A percentile compares a stretch with the other conserved stretches of the same genome.
Evolutionary conservation across 1,140 invertebrate species (phyloP).

Genomic region (Eubasilissa regina): DNA sequence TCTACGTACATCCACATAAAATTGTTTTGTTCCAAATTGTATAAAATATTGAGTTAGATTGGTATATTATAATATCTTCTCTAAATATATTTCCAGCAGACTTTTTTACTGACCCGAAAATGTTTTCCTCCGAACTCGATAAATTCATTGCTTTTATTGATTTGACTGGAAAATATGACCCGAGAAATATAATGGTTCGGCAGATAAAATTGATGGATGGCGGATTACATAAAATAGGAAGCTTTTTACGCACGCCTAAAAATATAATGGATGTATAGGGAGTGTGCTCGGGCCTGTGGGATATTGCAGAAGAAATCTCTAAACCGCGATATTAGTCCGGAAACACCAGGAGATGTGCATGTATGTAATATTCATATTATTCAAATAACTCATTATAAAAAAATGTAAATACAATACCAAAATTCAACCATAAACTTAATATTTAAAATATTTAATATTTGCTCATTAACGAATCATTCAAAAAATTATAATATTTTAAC

Average conservation of each 20-base stretch:
- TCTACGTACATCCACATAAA: neutral
- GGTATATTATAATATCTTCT: neutral
- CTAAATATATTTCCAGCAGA: slow-evolving; percentile 2
- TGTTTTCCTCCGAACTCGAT: slow-evolving; percentile 21
- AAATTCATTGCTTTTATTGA: slow-evolving; percentile 45
- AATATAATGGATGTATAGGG: neutral
- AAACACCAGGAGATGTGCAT: too few species aligned
- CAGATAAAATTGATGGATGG: slow-evolving; percentile 41
- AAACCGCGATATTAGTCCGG: too few species aligned
- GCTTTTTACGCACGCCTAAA: slow-evolving; percentile 25
- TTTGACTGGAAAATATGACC: slow-evolving; percentile 33
- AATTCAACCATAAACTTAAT: too few species aligned
- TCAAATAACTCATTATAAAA: too few species aligned
- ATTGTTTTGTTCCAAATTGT: neutral
- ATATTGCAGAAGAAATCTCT: too few species aligned
- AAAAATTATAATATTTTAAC: too few species aligned
- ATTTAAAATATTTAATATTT: too few species aligned
- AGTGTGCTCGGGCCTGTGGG: too few species aligned
- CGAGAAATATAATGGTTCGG: slow-evolving; percentile 29
- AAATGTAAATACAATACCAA: too few species aligned
- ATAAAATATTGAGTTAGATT: neutral
- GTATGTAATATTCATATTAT: too few species aligned
- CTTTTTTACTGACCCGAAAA: slow-evolving; percentile 21
- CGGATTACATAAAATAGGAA: slow-evolving; percentile 23
- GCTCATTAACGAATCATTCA: too few species aligned